Evolutionary conservation across 1,140 invertebrate genomes (phyloP).

Genomic region (Oncopeltus fasciatus): DNA sequence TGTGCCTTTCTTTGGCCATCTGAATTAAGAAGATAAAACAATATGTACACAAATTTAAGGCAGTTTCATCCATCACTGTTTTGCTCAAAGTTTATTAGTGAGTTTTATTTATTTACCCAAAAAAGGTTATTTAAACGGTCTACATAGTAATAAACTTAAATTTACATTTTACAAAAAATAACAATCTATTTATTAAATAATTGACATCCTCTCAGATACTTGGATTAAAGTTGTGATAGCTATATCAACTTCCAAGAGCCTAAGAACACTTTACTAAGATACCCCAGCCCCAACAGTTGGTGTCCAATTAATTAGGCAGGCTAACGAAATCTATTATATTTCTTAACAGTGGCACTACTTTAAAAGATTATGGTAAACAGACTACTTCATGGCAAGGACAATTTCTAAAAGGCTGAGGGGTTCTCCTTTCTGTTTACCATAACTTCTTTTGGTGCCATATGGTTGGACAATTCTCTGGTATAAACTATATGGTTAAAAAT

Average conservation of each 20-base stretch:
- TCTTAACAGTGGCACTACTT: background rate
- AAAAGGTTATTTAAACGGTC: background rate
- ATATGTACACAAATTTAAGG: no score
- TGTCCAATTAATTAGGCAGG: constrained; percentile 14
- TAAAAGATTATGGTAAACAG: background rate
- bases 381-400: background rate
- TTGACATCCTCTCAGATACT: background rate
- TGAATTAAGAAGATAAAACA: no score
- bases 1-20: no score
- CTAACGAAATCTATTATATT: constrained; percentile 10
- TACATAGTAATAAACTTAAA: background rate
- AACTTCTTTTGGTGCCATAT: background rate
- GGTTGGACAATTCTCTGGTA: constrained; percentile 12
- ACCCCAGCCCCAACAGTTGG: constrained; percentile 10
- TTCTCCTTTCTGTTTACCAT: background rate
- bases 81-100: no score
- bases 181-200: background rate
- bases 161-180: background rate
- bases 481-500: constrained; percentile 16
- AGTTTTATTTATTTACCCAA: background rate
- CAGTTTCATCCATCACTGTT: no score
- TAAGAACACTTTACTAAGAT: background rate
- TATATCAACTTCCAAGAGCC: background rate
- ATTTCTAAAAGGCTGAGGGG: background rate
- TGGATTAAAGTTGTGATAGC: constrained; percentile 6